Evolutionary conservation across 2,888 invertebrate species (phyloP).

Genomic region (Lepetodrilus schrolli): DNA sequence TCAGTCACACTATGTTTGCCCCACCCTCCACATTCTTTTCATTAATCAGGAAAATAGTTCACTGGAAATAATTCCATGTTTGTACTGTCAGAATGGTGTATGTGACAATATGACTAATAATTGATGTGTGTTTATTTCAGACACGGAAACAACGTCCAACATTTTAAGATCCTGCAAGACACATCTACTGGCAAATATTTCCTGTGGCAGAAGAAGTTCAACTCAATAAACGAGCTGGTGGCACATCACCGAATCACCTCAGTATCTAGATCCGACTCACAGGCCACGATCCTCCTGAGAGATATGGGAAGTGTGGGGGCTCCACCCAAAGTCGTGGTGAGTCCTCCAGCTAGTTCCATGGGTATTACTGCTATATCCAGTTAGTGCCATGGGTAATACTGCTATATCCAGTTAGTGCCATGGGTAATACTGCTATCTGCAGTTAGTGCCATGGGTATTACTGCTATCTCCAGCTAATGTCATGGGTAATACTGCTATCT

Average conservation of each 20-base stretch:
- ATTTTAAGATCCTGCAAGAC: slow-evolving; percentile 87
- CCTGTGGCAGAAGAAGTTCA: slow-evolving; percentile 99
- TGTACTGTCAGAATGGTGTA: neutral
- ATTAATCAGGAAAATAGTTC: too few species aligned
- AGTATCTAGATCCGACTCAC: slow-evolving; percentile 94
- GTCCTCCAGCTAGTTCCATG: neutral
- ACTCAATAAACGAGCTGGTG: slow-evolving; percentile 97
- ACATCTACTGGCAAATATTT: slow-evolving; percentile 95
- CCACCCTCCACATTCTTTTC: too few species aligned
- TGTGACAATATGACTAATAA: neutral
- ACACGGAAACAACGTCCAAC: slow-evolving; percentile 67
- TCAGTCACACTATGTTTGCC: too few species aligned
- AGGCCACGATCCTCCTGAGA: slow-evolving; percentile 84
- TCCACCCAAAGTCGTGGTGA: neutral
- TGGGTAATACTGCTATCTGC: too few species aligned
- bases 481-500: too few species aligned
- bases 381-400: too few species aligned
- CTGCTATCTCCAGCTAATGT: too few species aligned
- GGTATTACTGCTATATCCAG: neutral
- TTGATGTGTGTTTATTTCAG: slow-evolving; percentile 51
- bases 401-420: too few species aligned
- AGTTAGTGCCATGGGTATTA: too few species aligned
- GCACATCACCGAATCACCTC: slow-evolving; percentile 92
- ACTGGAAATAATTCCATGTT: too few species aligned
- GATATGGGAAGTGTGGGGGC: slow-evolving; percentile 81